Evolutionary conservation across 2,888 invertebrate species (phyloP).

Genomic region (Hydroisotoma schaefferi): DNA sequence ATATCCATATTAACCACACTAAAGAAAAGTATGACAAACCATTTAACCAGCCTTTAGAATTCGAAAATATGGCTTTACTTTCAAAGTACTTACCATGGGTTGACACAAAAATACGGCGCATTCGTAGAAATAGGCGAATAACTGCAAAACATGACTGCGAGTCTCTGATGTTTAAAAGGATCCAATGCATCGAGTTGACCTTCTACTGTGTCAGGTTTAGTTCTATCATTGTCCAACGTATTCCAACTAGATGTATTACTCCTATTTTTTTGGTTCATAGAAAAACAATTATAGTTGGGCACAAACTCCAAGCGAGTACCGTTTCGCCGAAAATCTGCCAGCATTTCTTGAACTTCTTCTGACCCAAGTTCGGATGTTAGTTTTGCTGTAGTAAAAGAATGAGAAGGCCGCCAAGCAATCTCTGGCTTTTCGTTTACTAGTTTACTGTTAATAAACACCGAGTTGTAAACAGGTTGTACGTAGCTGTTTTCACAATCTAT

Average conservation of each 20-base stretch:
- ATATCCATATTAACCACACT: slow-evolving; percentile 90
- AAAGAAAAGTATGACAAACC: slow-evolving; percentile 35
- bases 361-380: slow-evolving; percentile 65
- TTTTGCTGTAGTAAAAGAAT: slow-evolving; percentile 70
- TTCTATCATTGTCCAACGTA: slow-evolving; percentile 32
- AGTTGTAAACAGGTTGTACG: slow-evolving; percentile 15
- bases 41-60: not conserved
- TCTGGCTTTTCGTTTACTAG: slow-evolving; percentile 28
- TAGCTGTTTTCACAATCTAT: slow-evolving; percentile 13
- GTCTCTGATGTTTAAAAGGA: slow-evolving; percentile 75
- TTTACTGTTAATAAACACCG: slow-evolving; percentile 29
- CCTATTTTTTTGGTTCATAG: slow-evolving; percentile 44
- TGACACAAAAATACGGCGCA: slow-evolving; percentile 82
- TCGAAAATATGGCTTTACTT: not conserved
- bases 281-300: slow-evolving; percentile 14
- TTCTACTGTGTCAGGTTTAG: slow-evolving; percentile 24
- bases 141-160: slow-evolving; percentile 86
- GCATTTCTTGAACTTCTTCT: slow-evolving; percentile 60
- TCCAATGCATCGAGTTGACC: slow-evolving; percentile 66
- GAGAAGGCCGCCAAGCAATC: slow-evolving; percentile 53
- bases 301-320: slow-evolving; percentile 62
- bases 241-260: slow-evolving; percentile 39
- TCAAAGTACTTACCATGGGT: slow-evolving; percentile 66
- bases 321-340: slow-evolving; percentile 78
- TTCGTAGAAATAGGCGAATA: slow-evolving; percentile 71